Percentiles rank a stretch among this genome's conserved stretches.
Conservation (phyloP, 2,113 vertebrate genomes). For the Nannobrachium achirus region DNA sequence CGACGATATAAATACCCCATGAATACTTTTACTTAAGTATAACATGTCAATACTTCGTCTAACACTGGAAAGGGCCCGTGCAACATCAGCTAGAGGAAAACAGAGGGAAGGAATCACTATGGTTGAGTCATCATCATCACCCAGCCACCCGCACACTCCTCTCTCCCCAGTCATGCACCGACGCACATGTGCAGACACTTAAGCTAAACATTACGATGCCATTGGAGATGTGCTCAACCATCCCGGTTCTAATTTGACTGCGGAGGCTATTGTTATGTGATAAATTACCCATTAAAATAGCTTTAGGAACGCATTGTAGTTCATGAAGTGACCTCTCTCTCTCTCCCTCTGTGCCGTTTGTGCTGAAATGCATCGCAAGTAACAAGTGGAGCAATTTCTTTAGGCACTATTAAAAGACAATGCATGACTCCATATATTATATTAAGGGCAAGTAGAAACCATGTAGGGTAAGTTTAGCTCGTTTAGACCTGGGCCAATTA, state of each 20-base stretch:
- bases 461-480: too few relatives aligned
- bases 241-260: constrained; percentile 19
- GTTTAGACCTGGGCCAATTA: too few relatives aligned
- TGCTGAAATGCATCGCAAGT: not conserved
- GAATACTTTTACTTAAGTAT: too few relatives aligned
- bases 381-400: not conserved
- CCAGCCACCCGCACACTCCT: constrained; percentile 16
- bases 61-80: constrained; percentile 11
- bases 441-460: not conserved
- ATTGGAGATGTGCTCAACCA: constrained; percentile 34
- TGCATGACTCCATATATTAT: not conserved
- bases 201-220: not conserved
- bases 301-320: not conserved
- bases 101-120: constrained; percentile 21
- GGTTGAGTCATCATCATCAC: constrained; percentile 54
- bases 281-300: not conserved
- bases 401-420: not conserved
- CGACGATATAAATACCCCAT: too few relatives aligned
- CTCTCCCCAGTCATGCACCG: constrained; percentile 41
- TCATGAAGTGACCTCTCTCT: not conserved
- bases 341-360: not conserved
- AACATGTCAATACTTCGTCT: too few relatives aligned
- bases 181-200: constrained; percentile 41
- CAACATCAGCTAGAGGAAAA: constrained; percentile 34
- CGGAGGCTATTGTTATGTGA: not conserved